Conservation (phyloP, 2,113 vertebrate species). For the Rhinolophus ferrumequinum region DNA sequence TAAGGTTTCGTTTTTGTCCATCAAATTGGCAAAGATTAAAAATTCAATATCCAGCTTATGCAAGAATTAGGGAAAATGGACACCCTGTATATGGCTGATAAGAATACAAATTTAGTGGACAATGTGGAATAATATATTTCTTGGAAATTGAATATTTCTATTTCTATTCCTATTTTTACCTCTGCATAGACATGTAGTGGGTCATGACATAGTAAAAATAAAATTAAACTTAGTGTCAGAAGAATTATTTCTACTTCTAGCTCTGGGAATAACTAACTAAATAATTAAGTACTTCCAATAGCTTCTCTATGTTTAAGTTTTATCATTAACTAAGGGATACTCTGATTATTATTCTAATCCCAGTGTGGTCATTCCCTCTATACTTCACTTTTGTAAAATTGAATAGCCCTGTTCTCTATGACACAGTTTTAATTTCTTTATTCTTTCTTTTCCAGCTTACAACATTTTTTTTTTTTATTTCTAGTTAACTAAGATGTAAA, state of each 20-base stretch:
- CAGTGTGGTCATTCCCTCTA: neutral
- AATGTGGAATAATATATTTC: neutral
- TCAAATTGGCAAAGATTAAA: neutral
- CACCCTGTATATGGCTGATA: neutral
- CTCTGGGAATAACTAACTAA: neutral
- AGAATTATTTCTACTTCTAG: neutral
- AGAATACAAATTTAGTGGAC: neutral
- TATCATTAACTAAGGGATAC: neutral
- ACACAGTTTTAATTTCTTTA: neutral
- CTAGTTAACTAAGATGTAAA: neutral
- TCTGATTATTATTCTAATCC: neutral
- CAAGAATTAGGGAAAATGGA: neutral
- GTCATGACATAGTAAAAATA: neutral
- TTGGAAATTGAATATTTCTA: too few species aligned
- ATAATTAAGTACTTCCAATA: neutral
- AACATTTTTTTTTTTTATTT: neutral
- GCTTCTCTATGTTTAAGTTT: neutral
- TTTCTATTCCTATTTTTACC: neutral
- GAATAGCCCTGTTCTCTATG: neutral
- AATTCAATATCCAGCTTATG: neutral
- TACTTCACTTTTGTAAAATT: neutral
- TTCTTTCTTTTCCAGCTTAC: neutral
- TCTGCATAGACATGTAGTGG: neutral
- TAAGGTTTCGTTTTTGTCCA: neutral
- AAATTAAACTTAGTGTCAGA: neutral